These are phyloP conservation scores for Gymnocheta viridis DNA, from an alignment of 2,888 invertebrate species.

Conservation along the genomic window DNA sequence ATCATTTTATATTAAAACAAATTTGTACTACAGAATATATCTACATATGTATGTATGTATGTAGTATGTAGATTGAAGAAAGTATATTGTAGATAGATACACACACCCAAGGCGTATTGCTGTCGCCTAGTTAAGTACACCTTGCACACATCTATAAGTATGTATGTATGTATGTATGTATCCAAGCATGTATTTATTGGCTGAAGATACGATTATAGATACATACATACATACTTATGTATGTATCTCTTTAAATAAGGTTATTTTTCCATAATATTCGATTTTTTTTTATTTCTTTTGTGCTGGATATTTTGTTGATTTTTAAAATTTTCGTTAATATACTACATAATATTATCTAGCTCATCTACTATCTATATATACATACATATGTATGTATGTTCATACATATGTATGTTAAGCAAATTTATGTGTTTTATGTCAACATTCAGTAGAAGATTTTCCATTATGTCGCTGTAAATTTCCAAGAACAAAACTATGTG, in stretches of 20 bases:
- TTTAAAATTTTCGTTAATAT: neutral
- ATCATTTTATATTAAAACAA: neutral
- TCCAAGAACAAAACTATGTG: neutral
- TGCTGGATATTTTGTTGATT: neutral
- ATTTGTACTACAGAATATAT: neutral
- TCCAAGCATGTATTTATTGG: neutral
- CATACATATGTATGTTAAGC: neutral
- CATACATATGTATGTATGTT: neutral
- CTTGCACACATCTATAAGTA: neutral
- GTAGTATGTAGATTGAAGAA: neutral
- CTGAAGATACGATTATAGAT: neutral
- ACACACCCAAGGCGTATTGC: too few relatives aligned
- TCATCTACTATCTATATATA: too few relatives aligned
- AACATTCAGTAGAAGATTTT: too few relatives aligned
- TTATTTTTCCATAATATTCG: constrained; percentile 4
- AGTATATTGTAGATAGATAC: too few relatives aligned
- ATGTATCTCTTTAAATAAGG: neutral
- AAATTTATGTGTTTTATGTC: too few relatives aligned
- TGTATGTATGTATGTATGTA: neutral
- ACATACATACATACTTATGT: neutral
- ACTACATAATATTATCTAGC: too few relatives aligned
- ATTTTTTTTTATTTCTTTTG: constrained; percentile 4
- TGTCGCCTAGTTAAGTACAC: neutral
- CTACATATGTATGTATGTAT: too few relatives aligned
- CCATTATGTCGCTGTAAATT: too few relatives aligned